Base-by-base conservation (phyloP, 2,113 vertebrate species). In the Cavia porcellus region DNA sequence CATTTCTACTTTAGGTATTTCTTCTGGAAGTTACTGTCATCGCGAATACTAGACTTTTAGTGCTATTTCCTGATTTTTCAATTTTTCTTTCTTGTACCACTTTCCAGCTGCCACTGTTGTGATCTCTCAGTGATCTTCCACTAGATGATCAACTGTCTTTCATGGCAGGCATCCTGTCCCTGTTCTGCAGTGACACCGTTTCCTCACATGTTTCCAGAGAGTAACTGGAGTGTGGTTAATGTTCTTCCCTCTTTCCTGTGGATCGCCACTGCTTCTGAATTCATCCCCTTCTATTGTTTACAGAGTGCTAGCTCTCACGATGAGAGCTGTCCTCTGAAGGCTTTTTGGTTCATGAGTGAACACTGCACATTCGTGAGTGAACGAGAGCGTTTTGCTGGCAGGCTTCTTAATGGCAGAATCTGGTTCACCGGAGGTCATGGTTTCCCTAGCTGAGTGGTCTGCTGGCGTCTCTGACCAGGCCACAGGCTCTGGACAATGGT, bases 1-100 rank as follows among this genome's bases (percentile, higher is more conserved):
- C 5, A 24, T 88, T 89, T 90, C 85, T 83, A 79, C 45, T 79
- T 61, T 28, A 86, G 45, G 24, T 79, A 9, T 86, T 95, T 96
- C 19, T 68, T 81, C 32, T 93, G 80, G 30, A 96, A 92, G 66
- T 64, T 89, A 55, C 20, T 62, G 38, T 20, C 52, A 50, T 82
- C 86, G 35, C 50, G 32, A 84, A 59, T 35, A 52, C 64, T 22
- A n/a, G 32, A 17, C 25, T 82, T 47, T 81, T 50, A 91, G 50
- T 38, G 24, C 25, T 68, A 14, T 89, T 90, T 86, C 83, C 85
- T 57, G 42, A 55, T 47, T 80, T 90, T 42, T 91, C 55, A 84
- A 17, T 50, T 93, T 95, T 50, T 25, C 70, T 59, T 62, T 88
- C 35, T 89, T 55, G 62, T 0, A 42, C 15, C 52, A 47, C 52